Percentiles rank a stretch among this genome's conserved stretches.
These are phyloP conservation scores for Cyprinodon brontotheroides DNA, from an alignment of 2,113 vertebrate genomes.

Conservation along the genomic window DNA sequence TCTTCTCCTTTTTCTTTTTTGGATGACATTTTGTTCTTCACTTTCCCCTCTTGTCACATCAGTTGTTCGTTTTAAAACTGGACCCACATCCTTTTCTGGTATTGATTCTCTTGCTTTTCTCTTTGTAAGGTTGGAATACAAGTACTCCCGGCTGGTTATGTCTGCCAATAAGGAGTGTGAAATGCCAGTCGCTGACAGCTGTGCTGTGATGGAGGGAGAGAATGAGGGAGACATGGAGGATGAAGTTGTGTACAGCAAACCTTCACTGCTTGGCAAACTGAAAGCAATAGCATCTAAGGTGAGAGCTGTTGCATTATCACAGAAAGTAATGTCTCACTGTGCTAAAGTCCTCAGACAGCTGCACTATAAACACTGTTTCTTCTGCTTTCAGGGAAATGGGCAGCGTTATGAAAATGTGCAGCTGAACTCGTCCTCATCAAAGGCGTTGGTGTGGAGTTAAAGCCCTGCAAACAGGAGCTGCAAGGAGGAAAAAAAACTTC, in stretches of 20 bases:
- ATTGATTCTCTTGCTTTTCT: slow-evolving; percentile 27
- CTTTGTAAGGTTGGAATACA: slow-evolving; percentile 90
- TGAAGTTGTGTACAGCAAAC: slow-evolving; percentile 92
- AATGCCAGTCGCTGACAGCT: slow-evolving; percentile 94
- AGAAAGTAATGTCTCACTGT: no score
- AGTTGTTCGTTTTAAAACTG: slow-evolving; percentile 6
- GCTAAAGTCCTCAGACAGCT: neutral
- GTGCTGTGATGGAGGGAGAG: slow-evolving; percentile 98
- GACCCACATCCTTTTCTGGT: neutral
- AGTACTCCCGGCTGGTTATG: slow-evolving; percentile 97
- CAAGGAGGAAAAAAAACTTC: slow-evolving; percentile 38
- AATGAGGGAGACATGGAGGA: slow-evolving; percentile 96
- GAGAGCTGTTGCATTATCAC: slow-evolving; percentile 45
- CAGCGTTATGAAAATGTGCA: slow-evolving; percentile 93
- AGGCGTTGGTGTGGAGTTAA: slow-evolving; percentile 85
- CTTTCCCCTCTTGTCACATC: neutral
- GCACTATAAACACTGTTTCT: slow-evolving; percentile 3
- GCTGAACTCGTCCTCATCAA: slow-evolving; percentile 91
- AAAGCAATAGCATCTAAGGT: slow-evolving; percentile 96
- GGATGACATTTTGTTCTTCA: neutral
- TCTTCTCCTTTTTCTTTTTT: neutral
- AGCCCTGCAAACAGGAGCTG: slow-evolving; percentile 1
- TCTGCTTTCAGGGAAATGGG: slow-evolving; percentile 87
- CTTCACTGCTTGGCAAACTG: slow-evolving; percentile 90
- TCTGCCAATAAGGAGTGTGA: slow-evolving; percentile 95